Base-by-base conservation (phyloP, 2,797 vertebrate species). In the Sitta carolinensis region DNA sequence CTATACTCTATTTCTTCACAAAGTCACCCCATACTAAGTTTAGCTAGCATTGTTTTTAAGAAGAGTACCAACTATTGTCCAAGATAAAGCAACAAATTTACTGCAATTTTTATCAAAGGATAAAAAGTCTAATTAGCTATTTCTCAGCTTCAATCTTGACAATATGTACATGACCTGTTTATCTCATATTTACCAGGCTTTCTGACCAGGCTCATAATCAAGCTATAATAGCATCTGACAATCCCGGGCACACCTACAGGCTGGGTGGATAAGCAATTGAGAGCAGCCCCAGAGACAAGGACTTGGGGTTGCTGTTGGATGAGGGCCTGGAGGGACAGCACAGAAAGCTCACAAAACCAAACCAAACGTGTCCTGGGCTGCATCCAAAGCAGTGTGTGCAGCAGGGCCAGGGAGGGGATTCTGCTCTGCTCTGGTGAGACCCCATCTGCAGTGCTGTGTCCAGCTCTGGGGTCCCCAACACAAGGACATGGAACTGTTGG, bases 321-420 rank as follows among this genome's bases (percentile, higher is more conserved):
- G 36, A 50, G 8, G n/a, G 19, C 11, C 36, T 69, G 32, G 13
- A 36, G 20, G n/a, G 6, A 10, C 16, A 73, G 20, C 16, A 12
- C 16, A 54, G 29, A 40, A 27, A 47, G 23, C 23, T 51, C 11
- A 16, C 10, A 68, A 69, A 62, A 2, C 13, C 23, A 45, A 9
- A 8, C 0, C 23, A 45, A 9, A 8, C 0, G 0, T 55, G 10
- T 8, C 36, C 62, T 62, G 27, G 48, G 62, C 55, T 61, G 32
- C 9, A 12, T 0, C 42, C 1, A 48, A 61, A 75, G 22, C 22
- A 57, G 9, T 0, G 0, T 18, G 43, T 42, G 5, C 55, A 68
- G 36, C 34, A 81, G 25, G 42, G 19, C 0, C 0, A 36, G 26
- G 26, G 30, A 48, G 13, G 12, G 11, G 15, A 55, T 55, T 43